Evolutionary conservation across 2,113 vertebrate genomes (phyloP), one percentile per base, ranked within the genome.

Genomic region (Chrysemys picta): DNA sequence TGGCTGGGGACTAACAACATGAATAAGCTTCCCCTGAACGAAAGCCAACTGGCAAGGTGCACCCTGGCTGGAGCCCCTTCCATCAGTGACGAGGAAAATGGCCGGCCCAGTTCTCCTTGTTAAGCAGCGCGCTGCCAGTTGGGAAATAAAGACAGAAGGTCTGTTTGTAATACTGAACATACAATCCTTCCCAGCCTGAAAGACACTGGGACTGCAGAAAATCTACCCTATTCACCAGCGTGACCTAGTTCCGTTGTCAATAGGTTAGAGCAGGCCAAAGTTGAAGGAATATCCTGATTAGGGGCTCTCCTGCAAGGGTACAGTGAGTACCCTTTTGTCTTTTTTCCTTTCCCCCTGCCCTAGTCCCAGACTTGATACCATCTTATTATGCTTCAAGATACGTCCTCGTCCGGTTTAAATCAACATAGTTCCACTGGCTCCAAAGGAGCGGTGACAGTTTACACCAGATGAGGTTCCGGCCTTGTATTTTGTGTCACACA

Each of bases 21-120:
- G 95, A 96, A 97, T 96, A 93, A 97, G 93, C 90, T 93, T 89
- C 90, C 83, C 95, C 94, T 97, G 97, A 96, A 92, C 3, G 5
- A n/a, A 69, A 95, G 97, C 97, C 97, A 98, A 4, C 85, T 97
- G 97, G 95, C 80, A 62, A 83, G 31, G 85, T 2, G 19, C 0
- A 0, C 45, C 69, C 92, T 89, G 96, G 94, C 93, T 29, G 94
- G 92, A 94, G 94, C 94, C 35, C 94, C 35, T 88, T 96, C 87
- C 4, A 3, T 89, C 95, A 90, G 95, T 96, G 38, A 87, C 2
- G 0, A 91, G 89, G 22, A 83, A 54, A 95, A 87, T 8, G 79
- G 80, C 88, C 2, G 25, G 87, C 82, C 22, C 94, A 24, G 93
- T 47, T 45, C 85, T 92, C 83, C 90, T 91, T 24, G 92, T 79